A percentile compares a stretch with the other conserved stretches of the same genome.
Conservation (phyloP, 1,140 invertebrate species). For the Eumeta japonica region DNA sequence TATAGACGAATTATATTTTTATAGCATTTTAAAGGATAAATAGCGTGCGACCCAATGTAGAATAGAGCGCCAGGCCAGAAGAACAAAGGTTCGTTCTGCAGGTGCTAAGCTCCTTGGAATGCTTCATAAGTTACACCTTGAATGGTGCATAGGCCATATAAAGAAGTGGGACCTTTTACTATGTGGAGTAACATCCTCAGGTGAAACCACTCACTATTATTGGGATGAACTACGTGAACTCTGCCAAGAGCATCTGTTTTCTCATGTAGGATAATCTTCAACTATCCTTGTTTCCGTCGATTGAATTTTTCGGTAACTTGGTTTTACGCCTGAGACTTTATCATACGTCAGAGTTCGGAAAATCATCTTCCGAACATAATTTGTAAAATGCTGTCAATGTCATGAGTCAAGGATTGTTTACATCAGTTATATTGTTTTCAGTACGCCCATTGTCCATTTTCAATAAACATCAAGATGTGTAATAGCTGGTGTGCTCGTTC, state of each 20-base stretch:
- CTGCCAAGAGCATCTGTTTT: constrained; percentile 22
- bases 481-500: constrained; percentile 41
- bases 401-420: constrained; percentile 26
- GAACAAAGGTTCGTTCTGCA: no score
- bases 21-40: no score
- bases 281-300: constrained; percentile 26
- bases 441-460: constrained; percentile 44
- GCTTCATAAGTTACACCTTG: no score
- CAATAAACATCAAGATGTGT: constrained; percentile 41
- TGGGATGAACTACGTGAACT: constrained; percentile 34
- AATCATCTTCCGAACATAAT: constrained; percentile 28
- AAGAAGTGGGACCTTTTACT: no score
- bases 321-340: constrained; percentile 34
- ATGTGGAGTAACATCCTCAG: constrained; percentile 40
- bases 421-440: constrained; percentile 26
- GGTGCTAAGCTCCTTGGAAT: no score
- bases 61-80: no score
- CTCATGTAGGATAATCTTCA: constrained; percentile 16
- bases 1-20: no score
- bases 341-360: constrained; percentile 37
- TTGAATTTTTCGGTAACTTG: constrained; percentile 19
- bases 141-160: no score
- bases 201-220: constrained; percentile 33
- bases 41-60: no score
- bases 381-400: constrained; percentile 44